These are phyloP conservation scores for Garra rufa DNA, from an alignment of 2,113 vertebrate species.

Conservation along the genomic window DNA sequence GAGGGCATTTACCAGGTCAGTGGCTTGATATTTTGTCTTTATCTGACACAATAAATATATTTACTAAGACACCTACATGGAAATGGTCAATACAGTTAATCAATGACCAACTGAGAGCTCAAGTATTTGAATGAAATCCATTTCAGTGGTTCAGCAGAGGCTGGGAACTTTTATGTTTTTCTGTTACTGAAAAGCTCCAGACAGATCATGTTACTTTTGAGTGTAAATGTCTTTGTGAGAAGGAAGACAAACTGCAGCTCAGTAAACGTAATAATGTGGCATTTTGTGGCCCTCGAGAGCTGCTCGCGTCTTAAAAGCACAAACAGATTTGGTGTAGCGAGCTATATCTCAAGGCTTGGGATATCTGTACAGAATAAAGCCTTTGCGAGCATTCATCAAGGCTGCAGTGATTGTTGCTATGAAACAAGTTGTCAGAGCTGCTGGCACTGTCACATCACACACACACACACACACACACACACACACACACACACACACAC, in stretches of 20 bases:
- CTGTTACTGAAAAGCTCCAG: neutral
- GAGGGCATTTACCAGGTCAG: neutral
- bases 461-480: neutral
- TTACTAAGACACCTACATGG: neutral
- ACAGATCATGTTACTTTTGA: neutral
- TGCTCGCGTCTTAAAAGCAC: neutral
- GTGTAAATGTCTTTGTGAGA: neutral
- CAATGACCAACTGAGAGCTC: neutral
- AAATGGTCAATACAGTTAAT: neutral
- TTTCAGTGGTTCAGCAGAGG: neutral
- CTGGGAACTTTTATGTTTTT: neutral
- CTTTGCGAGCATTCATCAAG: neutral
- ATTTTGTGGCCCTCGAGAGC: neutral
- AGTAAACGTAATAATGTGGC: neutral
- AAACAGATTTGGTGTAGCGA: neutral
- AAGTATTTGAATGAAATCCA: neutral
- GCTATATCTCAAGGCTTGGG: neutral
- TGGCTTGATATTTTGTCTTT: neutral
- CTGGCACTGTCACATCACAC: neutral
- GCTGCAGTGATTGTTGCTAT: conserved; percentile 13
- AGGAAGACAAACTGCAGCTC: conserved; percentile 11
- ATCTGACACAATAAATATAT: neutral
- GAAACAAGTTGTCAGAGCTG: conserved; percentile 26
- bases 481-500: conserved; percentile 1
- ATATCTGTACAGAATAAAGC: neutral